A percentile compares a stretch with the other conserved stretches of the same genome.
phyloP scores from a whole-genome alignment of 2,888 invertebrate species.

The Erebia epiphron region DNA sequence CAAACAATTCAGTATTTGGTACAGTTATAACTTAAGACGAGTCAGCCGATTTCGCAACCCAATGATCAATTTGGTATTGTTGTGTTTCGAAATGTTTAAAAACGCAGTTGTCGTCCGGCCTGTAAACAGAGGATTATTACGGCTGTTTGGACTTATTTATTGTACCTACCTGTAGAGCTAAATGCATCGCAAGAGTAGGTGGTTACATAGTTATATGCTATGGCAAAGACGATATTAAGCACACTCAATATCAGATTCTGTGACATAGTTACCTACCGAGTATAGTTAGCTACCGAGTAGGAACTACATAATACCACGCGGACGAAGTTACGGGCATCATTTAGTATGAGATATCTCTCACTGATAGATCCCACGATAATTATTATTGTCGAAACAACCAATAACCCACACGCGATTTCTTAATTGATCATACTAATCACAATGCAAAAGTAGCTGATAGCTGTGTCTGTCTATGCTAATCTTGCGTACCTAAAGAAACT shows the following conservation, averaged over 20 bases:
- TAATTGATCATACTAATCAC: slow-evolving; percentile 39
- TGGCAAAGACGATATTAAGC: not conserved
- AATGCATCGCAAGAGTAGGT: not conserved
- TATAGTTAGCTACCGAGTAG: no score
- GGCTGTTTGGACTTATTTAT: slow-evolving; percentile 26
- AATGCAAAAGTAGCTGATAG: slow-evolving; percentile 31
- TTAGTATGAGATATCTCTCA: not conserved
- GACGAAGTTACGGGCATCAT: no score
- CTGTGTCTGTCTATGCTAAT: slow-evolving; percentile 20
- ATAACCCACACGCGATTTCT: slow-evolving; percentile 28
- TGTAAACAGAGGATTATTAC: slow-evolving; percentile 24
- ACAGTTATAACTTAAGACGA: slow-evolving; percentile 25
- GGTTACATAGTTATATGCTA: no score
- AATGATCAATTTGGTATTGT: slow-evolving; percentile 31
- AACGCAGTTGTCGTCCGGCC: slow-evolving; percentile 14
- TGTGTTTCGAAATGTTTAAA: slow-evolving; percentile 26
- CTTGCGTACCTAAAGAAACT: slow-evolving; percentile 25
- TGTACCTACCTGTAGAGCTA: not conserved
- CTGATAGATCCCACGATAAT: slow-evolving; percentile 10
- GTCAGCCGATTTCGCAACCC: slow-evolving; percentile 27
- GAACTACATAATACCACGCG: no score
- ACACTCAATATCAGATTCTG: not conserved
- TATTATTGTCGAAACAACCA: slow-evolving; percentile 1
- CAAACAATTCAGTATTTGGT: slow-evolving; percentile 25
- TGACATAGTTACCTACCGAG: no score